These are phyloP conservation scores for Cheilosia pagana DNA, from an alignment of 2,888 invertebrate genomes.

Conservation along the genomic window DNA sequence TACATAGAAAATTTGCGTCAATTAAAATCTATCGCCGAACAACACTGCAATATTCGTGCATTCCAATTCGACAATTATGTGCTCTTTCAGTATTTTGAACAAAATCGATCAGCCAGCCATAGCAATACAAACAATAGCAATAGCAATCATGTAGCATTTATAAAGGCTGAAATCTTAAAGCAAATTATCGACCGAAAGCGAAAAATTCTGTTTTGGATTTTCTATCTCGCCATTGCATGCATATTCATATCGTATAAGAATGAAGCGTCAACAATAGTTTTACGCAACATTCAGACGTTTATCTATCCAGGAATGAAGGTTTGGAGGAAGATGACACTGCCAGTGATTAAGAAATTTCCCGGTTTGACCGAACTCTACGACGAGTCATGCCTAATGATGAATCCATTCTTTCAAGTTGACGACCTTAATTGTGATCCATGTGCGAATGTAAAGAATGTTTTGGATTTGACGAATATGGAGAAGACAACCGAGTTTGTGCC, in stretches of 20 bases:
- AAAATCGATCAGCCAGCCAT: conserved; percentile 74
- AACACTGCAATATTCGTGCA: conserved; percentile 85
- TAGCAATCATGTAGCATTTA: conserved; percentile 80
- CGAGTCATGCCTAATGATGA: conserved; percentile 92
- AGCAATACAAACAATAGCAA: conserved; percentile 36
- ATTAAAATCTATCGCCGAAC: conserved; percentile 85
- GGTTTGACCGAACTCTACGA: conserved; percentile 91
- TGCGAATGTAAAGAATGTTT: conserved; percentile 87
- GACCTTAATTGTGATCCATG: conserved; percentile 95
- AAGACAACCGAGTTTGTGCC: conserved; percentile 82
- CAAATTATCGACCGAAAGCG: conserved; percentile 82
- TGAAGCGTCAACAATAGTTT: conserved; percentile 86
- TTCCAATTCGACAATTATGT: conserved; percentile 86
- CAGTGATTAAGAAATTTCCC: conserved; percentile 90
- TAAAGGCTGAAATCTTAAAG: conserved; percentile 82
- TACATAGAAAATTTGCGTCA: conserved; percentile 86
- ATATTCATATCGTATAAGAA: conserved; percentile 85
- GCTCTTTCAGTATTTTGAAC: conserved; percentile 85
- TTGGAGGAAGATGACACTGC: conserved; percentile 89
- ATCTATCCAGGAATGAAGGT: conserved; percentile 92
- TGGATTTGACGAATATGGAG: conserved; percentile 84
- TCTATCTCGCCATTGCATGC: conserved; percentile 80
- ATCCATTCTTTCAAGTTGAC: conserved; percentile 92
- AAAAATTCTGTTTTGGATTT: conserved; percentile 82
- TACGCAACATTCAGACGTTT: conserved; percentile 90